These are phyloP conservation scores for Sepioteuthis lessoniana DNA, from an alignment of 2,888 invertebrate species.

Conservation along the genomic window DNA sequence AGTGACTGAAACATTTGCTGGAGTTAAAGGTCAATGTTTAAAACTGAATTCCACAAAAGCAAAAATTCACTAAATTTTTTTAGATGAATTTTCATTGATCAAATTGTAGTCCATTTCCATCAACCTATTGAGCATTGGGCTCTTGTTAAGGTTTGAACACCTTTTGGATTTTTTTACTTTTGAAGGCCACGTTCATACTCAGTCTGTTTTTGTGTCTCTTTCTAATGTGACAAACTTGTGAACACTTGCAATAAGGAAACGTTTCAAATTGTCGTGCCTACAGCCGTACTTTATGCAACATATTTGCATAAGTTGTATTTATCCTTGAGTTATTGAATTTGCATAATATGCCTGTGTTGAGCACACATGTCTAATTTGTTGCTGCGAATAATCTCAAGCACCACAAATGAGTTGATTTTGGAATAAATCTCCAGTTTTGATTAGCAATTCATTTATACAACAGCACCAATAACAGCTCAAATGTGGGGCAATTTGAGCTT, in stretches of 20 bases:
- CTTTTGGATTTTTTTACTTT: no score
- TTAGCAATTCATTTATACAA: not conserved
- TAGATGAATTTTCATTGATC: no score
- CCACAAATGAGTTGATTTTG: not conserved
- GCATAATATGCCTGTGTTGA: not conserved
- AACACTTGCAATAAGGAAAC: not conserved
- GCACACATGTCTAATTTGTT: conserved; percentile 4
- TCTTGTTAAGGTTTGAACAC: no score
- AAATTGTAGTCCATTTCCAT: no score
- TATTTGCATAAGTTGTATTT: not conserved
- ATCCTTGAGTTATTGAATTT: not conserved
- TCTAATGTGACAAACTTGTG: not conserved
- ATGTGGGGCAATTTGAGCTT: not conserved
- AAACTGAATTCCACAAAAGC: no score
- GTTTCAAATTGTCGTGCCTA: not conserved
- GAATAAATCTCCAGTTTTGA: conserved; percentile 33
- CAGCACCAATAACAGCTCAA: not conserved
- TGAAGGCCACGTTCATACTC: no score
- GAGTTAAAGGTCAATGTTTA: no score
- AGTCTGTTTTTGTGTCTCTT: not conserved
- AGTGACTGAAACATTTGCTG: no score
- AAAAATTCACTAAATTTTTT: no score
- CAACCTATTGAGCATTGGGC: no score
- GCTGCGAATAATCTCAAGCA: not conserved
- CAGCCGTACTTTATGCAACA: not conserved